These are phyloP conservation scores for Florisuga fusca DNA, from an alignment of 2,797 vertebrate genomes.

Conservation along the genomic window DNA sequence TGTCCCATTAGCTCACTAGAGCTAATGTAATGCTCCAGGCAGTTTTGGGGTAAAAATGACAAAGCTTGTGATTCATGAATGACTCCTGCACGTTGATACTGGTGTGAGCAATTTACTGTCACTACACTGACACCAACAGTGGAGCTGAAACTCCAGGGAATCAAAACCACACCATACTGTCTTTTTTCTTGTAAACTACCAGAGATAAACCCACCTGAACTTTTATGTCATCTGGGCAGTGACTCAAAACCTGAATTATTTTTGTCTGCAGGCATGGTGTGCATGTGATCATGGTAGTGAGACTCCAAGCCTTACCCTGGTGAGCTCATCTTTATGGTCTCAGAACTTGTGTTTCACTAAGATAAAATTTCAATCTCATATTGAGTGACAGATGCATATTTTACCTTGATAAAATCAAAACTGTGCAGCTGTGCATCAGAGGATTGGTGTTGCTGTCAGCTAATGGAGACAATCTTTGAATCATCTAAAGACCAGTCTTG, in stretches of 20 bases:
- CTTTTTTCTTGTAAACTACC: neutral
- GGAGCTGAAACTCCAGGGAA: neutral
- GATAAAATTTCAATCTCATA: neutral
- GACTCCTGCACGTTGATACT: fast-evolving
- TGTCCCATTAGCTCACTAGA: neutral
- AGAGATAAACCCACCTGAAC: fast-evolving
- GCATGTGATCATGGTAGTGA: neutral
- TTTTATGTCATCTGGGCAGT: neutral
- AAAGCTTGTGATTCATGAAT: neutral
- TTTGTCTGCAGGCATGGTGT: neutral
- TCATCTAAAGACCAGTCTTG: neutral
- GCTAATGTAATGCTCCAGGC: neutral
- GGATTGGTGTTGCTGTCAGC: neutral
- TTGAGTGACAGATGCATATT: neutral
- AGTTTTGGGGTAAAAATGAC: neutral
- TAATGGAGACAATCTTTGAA: neutral
- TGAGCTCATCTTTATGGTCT: neutral
- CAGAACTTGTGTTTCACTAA: neutral
- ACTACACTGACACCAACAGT: fast-evolving
- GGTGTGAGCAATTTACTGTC: neutral
- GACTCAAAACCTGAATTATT: neutral
- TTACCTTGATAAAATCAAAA: neutral
- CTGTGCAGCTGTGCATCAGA: neutral
- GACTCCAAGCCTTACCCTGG: neutral
- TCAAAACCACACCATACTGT: neutral